Evolutionary conservation across 2,888 invertebrate species (phyloP).

Genomic region (Catotricha subobsoleta): DNA sequence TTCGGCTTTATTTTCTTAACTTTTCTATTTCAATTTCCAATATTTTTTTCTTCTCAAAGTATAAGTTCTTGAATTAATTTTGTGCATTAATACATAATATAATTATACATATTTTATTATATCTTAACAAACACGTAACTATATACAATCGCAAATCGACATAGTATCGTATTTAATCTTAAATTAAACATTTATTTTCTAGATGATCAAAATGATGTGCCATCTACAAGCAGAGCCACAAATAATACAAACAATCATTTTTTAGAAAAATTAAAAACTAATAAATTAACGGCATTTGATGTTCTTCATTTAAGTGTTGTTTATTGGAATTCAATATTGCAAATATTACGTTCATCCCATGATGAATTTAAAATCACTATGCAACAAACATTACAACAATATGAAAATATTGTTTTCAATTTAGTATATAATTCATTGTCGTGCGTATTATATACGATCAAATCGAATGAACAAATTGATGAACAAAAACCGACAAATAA

Average conservation of each 20-base stretch:
- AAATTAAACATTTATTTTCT: no score
- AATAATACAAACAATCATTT: not conserved
- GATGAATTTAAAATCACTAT: conserved; percentile 24
- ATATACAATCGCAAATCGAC: no score
- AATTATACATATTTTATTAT: no score
- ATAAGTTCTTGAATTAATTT: no score
- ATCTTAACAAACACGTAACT: no score
- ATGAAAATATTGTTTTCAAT: conserved; percentile 8
- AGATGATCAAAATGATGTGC: no score
- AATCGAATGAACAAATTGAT: not conserved
- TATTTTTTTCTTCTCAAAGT: no score
- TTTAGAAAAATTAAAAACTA: not conserved
- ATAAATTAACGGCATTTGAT: not conserved
- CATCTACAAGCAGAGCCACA: not conserved
- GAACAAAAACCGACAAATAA: no score
- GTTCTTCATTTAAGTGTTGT: conserved; percentile 20
- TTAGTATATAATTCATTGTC: conserved; percentile 17
- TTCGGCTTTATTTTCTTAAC: no score
- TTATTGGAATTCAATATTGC: conserved; percentile 26
- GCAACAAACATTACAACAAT: conserved; percentile 18
- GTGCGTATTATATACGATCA: conserved; percentile 16
- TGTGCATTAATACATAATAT: no score
- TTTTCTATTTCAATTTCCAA: no score
- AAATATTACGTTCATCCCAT: conserved; percentile 21
- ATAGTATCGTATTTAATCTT: not conserved